Evolutionary conservation across 2,797 vertebrate genomes (phyloP).

Genomic region (Benthosema pterotum): DNA sequence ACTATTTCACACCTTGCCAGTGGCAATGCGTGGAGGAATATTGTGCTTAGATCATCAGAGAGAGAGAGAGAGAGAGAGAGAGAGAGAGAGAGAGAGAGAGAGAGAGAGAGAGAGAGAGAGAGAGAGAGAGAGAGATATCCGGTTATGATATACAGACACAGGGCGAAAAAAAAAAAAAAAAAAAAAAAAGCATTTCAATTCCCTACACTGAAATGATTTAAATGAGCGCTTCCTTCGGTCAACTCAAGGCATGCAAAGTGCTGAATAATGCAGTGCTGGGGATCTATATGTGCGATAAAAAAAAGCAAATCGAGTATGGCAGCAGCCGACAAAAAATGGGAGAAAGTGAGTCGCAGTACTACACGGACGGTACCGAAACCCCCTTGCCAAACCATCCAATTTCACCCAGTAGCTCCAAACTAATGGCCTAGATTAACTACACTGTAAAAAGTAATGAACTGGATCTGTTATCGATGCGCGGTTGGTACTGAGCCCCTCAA

Average conservation of each 20-base stretch:
- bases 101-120: no score
- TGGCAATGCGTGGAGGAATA: constrained; percentile 37
- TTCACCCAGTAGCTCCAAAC: constrained; percentile 36
- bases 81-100: no score
- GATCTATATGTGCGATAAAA: neutral
- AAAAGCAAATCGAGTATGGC: neutral
- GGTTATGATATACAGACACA: constrained; percentile 35
- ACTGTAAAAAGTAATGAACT: no score
- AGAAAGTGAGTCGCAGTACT: neutral
- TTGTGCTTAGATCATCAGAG: constrained; percentile 32
- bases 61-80: no score
- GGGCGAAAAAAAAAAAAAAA: constrained; percentile 28
- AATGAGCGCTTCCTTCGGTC: constrained; percentile 25
- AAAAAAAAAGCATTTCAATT: constrained; percentile 29
- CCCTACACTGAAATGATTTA: constrained; percentile 35
- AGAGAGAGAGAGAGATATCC: no score
- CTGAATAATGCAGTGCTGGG: constrained; percentile 23
- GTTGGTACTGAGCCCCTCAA: no score
- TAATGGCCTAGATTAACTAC: constrained; percentile 12
- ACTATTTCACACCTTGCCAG: constrained; percentile 53
- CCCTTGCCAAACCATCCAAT: neutral
- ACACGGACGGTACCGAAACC: neutral
- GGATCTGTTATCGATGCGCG: no score
- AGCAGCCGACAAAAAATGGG: constrained; percentile 15
- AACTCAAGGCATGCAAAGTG: constrained; percentile 28